Evolutionary conservation across 35 echinoderm and acorn worm species (phyloP).

Genomic region (Anneissia japonica): DNA sequence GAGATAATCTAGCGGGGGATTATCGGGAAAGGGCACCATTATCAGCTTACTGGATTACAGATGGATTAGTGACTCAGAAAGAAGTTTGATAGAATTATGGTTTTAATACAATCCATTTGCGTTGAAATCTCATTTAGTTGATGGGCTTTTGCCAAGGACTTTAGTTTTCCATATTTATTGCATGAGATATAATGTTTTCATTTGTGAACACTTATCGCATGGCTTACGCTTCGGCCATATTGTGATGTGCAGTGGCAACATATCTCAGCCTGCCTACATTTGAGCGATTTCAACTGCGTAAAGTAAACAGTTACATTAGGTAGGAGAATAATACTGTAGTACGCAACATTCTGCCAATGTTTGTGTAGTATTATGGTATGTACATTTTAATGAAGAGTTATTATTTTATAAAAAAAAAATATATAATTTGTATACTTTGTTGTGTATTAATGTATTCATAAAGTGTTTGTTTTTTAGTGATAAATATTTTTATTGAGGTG

Average conservation of each 20-base stretch:
- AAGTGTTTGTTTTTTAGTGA: too few species aligned
- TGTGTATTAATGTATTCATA: too few species aligned
- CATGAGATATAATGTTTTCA: not conserved
- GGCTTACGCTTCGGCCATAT: not conserved
- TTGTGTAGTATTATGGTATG: too few species aligned
- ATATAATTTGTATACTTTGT: too few species aligned
- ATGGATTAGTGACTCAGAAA: not conserved
- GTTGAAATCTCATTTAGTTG: not conserved
- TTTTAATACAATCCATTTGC: conserved; percentile 1
- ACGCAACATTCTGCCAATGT: too few species aligned
- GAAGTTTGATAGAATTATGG: not conserved
- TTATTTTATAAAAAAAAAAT: too few species aligned
- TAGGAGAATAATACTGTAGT: too few species aligned
- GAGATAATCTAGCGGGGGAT: not conserved
- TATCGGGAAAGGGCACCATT: conserved; percentile 1
- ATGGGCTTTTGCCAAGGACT: not conserved
- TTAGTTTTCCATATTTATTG: not conserved
- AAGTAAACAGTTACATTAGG: too few species aligned
- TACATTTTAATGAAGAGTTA: too few species aligned
- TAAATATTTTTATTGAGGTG: too few species aligned
- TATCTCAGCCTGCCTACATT: too few species aligned
- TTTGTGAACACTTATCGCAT: not conserved
- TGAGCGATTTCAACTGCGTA: too few species aligned
- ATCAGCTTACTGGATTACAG: not conserved
- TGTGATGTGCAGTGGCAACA: not conserved